Conservation (phyloP, 1,140 invertebrate genomes). For the Apolygus lucorum region DNA sequence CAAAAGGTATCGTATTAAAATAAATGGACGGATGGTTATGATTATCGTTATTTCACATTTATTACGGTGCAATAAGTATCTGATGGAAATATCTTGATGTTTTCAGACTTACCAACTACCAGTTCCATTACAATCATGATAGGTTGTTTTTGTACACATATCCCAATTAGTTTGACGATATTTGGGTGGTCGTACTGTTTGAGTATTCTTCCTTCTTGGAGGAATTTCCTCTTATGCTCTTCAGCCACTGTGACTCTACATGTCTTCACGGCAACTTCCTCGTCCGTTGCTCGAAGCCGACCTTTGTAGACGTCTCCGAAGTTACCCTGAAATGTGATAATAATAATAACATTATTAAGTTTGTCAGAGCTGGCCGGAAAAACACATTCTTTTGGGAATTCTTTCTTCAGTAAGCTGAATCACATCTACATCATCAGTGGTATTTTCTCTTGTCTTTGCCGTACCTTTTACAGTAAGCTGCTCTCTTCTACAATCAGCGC, state of each 20-base stretch:
- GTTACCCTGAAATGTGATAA: conserved; percentile 63
- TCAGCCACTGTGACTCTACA: conserved; percentile 87
- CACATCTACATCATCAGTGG: no score
- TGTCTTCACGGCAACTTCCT: conserved; percentile 92
- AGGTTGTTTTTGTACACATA: conserved; percentile 94
- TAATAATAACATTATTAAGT: no score
- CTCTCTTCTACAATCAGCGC: no score
- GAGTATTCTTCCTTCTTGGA: conserved; percentile 89
- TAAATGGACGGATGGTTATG: no score
- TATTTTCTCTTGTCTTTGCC: no score
- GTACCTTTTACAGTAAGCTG: no score
- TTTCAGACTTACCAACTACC: conserved; percentile 60
- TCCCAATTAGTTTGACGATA: conserved; percentile 92
- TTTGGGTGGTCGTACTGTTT: conserved; percentile 97
- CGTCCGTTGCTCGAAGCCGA: conserved; percentile 65
- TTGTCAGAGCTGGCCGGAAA: no score
- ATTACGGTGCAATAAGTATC: conserved; percentile 1
- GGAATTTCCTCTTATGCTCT: conserved; percentile 91
- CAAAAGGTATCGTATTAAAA: no score
- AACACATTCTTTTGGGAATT: no score
- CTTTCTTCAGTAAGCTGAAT: no score
- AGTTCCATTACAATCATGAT: conserved; percentile 99
- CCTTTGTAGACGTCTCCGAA: conserved; percentile 96
- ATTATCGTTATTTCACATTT: no score
- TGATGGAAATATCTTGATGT: not conserved